These are phyloP conservation scores for Cladopsammia gracilis DNA, from an alignment of 64 coral and sea anemone species.

Conservation along the genomic window DNA sequence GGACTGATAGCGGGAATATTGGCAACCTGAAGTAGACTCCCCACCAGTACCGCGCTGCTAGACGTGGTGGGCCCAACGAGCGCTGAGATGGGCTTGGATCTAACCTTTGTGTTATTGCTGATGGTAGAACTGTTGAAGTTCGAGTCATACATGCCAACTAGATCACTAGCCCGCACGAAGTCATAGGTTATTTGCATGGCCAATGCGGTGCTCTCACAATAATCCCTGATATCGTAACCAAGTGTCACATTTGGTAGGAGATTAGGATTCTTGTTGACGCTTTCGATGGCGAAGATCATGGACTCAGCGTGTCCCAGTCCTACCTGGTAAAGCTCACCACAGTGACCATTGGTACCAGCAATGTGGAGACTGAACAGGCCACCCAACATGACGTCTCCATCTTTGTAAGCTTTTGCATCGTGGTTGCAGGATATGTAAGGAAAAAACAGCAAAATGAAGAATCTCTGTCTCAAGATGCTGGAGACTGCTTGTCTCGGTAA, in stretches of 20 bases:
- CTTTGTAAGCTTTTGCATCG: background rate
- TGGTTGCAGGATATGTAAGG: background rate
- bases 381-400: background rate
- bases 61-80: slow-evolving; percentile 46
- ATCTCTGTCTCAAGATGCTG: background rate
- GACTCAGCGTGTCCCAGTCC: slow-evolving; percentile 29
- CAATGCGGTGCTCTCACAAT: background rate
- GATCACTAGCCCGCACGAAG: background rate
- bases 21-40: slow-evolving; percentile 48
- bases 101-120: background rate
- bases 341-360: background rate
- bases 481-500: background rate
- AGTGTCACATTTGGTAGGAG: background rate
- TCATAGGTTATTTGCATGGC: slow-evolving; percentile 13
- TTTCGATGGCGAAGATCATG: slow-evolving; percentile 20
- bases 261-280: background rate
- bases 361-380: background rate
- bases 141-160: background rate
- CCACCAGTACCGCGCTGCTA: slow-evolving; percentile 42
- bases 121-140: background rate
- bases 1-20: slow-evolving; percentile 49
- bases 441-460: background rate
- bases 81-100: background rate
- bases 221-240: slow-evolving; percentile 15
- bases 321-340: background rate